phyloP scores from a whole-genome alignment of 2,113 vertebrate species.

The Thryonomys swinderianus region DNA sequence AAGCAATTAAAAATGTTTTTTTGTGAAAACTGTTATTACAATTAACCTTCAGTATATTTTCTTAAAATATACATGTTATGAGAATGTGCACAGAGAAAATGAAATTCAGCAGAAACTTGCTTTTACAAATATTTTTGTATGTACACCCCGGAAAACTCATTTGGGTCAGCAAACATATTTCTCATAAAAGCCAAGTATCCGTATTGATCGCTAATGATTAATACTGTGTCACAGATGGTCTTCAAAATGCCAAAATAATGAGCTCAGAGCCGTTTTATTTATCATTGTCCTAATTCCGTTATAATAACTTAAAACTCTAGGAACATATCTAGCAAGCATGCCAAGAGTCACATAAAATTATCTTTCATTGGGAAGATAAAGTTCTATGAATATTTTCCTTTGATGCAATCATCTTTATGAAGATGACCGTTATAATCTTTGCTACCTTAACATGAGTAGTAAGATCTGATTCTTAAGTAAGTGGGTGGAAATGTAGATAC shows the following conservation, averaged over 20 bases:
- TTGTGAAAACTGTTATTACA: not conserved
- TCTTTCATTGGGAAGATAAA: not conserved
- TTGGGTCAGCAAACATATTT: slow-evolving; percentile 65
- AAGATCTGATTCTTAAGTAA: not conserved
- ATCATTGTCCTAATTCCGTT: slow-evolving; percentile 53
- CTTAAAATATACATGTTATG: slow-evolving; percentile 46
- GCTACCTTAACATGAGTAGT: not conserved
- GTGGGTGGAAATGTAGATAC: not conserved
- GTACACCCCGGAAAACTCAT: slow-evolving; percentile 65
- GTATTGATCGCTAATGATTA: slow-evolving; percentile 63
- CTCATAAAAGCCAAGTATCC: slow-evolving; percentile 51
- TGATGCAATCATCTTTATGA: not conserved
- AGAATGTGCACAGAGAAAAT: slow-evolving; percentile 44
- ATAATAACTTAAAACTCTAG: slow-evolving; percentile 49
- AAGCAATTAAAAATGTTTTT: slow-evolving; percentile 50
- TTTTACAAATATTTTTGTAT: slow-evolving; percentile 63
- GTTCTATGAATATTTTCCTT: slow-evolving; percentile 16
- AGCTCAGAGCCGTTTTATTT: slow-evolving; percentile 39
- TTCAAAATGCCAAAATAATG: slow-evolving; percentile 54
- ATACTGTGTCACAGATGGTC: slow-evolving; percentile 15
- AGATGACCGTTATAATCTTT: not conserved
- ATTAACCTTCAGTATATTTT: slow-evolving; percentile 28
- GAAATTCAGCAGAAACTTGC: slow-evolving; percentile 67
- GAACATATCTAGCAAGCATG: not conserved
- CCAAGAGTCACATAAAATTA: slow-evolving; percentile 13